Evolutionary conservation across 2,888 invertebrate species (phyloP).

Genomic region (Drosophila algonquin): DNA sequence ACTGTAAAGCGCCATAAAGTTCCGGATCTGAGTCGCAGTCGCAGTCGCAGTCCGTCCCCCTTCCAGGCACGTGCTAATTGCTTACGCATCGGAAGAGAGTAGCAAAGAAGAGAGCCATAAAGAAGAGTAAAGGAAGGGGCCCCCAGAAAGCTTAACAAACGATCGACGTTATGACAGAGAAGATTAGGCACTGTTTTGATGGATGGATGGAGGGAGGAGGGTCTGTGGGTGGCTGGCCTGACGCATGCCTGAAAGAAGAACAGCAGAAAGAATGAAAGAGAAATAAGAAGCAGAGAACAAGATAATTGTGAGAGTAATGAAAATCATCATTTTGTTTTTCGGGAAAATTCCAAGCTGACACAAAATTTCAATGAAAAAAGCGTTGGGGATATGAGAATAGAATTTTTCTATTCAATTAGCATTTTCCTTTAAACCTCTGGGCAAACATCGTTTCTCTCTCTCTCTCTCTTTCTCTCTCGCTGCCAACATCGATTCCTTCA

Average conservation of each 20-base stretch:
- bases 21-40: slow-evolving; percentile 50
- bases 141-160: slow-evolving; percentile 41
- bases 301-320: background rate
- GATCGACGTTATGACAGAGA: slow-evolving; percentile 46
- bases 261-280: background rate
- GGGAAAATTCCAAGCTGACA: background rate
- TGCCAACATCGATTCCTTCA: no score
- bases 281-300: slow-evolving; percentile 10
- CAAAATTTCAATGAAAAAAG: background rate
- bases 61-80: slow-evolving; percentile 77
- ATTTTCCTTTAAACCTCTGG: background rate
- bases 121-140: slow-evolving; percentile 1
- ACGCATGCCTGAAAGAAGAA: slow-evolving; percentile 13
- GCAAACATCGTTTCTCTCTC: no score
- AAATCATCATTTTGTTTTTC: background rate
- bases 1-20: slow-evolving; percentile 72
- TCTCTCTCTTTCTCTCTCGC: no score
- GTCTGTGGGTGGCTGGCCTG: slow-evolving; percentile 25
- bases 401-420: background rate
- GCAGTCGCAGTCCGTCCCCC: slow-evolving; percentile 2
- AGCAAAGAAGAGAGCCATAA: background rate
- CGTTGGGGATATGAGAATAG: no score
- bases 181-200: slow-evolving; percentile 25
- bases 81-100: slow-evolving; percentile 59
- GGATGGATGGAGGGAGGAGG: background rate